Percentiles rank a stretch among this genome's conserved stretches.
These are phyloP conservation scores for Leucosticte australis DNA, from an alignment of 2,113 vertebrate species.

Conservation along the genomic window DNA sequence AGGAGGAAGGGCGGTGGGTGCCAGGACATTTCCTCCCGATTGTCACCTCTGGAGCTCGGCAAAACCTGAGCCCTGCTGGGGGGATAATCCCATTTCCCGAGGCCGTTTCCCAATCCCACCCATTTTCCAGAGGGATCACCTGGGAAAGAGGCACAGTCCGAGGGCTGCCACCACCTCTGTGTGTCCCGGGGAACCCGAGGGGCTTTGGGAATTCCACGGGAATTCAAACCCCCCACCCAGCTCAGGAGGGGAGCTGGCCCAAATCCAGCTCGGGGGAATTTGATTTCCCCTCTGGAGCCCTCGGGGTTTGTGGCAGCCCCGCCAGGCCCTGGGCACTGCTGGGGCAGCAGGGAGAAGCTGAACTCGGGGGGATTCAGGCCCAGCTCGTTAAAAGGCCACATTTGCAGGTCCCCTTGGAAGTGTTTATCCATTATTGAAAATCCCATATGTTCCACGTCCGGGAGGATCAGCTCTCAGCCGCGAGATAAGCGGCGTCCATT, in stretches of 20 bases:
- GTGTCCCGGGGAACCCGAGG: not conserved
- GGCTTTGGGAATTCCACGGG: not conserved
- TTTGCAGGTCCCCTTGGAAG: slow-evolving; percentile 16
- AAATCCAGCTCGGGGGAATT: not conserved
- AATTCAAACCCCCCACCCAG: not conserved
- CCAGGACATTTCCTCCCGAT: not conserved
- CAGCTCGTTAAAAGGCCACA: slow-evolving; percentile 16
- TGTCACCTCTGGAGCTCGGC: not conserved
- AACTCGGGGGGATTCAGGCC: not conserved
- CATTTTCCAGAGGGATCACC: not conserved
- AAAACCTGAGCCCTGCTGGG: fast-evolving
- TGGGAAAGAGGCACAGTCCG: fast-evolving
- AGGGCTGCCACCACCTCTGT: not conserved
- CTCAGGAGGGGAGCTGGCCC: not conserved
- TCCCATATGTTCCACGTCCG: slow-evolving; percentile 45
- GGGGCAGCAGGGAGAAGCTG: not conserved
- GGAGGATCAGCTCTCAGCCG: slow-evolving; percentile 18
- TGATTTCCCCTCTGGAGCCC: not conserved
- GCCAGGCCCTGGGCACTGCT: not conserved
- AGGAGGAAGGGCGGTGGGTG: not conserved
- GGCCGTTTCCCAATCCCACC: fast-evolving
- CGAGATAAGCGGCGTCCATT: not conserved
- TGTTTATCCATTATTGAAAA: slow-evolving; percentile 54
- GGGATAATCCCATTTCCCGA: not conserved
- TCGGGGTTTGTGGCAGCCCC: not conserved